Evolutionary conservation across 2,113 vertebrate species (phyloP), one percentile per base, ranked within the genome.

Genomic region (Climacteris rufus): DNA sequence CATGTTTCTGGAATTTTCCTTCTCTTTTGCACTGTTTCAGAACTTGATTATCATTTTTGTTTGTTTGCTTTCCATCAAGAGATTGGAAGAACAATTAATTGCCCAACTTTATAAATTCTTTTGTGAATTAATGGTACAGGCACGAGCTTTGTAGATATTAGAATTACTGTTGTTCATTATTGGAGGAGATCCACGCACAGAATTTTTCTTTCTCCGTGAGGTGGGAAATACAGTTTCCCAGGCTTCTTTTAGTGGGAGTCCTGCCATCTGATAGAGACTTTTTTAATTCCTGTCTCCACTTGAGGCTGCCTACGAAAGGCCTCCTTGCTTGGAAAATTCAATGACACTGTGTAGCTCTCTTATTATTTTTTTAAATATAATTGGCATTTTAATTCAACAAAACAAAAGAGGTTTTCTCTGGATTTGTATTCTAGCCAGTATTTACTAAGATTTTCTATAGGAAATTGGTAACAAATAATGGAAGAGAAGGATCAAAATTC

Each of bases 281-380:
- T 65, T 45, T 3, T 69, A 14, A 18, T 28, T 83, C 57, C 24
- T 78, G 1, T 71, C 31, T 82, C 35, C 22, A 10, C 53, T 74
- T 40, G 28, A 74, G 31, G 3, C 18, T 90, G 4, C 35, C 13
- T 49, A 30, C 53, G 54, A 60, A 44, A 59, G 9, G 21, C 20
- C 6, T 65, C 6, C 13, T 53, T 53, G 7, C 25, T 28, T 74
- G 37, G 28, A 65, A 77, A 85, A n/a, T 15, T 37, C 42, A 42
- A 0, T 50, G 53, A 56, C 2, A 25, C 4, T 17, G 3, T 27
- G 10, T 47, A 85, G 6, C 6, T 57, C 17, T 40, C 3, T 15
- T 24, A 3, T n/a, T 10, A 20, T 9, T 13, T 20, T 47, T 66
- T 35, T 2, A 23, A 23, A 35, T 44, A 39, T 22, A 30, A 33